Percentiles rank a stretch among this genome's conserved stretches.
Conservation (phyloP, 2,113 vertebrate genomes). For the Trochalopteron elliotii region DNA sequence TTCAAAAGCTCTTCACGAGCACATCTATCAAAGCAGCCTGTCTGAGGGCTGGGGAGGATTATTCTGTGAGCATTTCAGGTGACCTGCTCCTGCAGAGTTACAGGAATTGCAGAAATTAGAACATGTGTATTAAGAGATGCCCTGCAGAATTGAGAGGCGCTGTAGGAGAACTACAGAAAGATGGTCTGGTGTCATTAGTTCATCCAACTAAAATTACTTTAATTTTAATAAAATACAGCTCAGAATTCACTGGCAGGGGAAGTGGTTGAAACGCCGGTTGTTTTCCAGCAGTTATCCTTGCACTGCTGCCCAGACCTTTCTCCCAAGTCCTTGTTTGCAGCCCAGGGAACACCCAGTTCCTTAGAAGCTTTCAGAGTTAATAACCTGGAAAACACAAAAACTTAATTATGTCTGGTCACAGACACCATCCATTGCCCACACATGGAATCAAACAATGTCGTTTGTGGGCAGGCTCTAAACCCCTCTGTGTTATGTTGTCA, state of each 20-base stretch:
- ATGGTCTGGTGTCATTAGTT: neutral
- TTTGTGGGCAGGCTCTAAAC: neutral
- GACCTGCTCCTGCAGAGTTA: neutral
- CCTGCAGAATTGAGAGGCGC: neutral
- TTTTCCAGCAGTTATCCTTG: neutral
- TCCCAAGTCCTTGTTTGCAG: neutral
- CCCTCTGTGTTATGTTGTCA: neutral
- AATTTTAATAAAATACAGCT: neutral
- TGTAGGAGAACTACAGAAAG: neutral
- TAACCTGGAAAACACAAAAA: neutral
- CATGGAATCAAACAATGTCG: neutral
- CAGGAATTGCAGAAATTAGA: neutral
- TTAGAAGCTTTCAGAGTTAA: neutral
- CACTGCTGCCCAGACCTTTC: neutral
- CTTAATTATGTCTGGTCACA: neutral
- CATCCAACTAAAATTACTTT: neutral
- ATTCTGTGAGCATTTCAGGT: neutral
- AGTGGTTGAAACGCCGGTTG: neutral
- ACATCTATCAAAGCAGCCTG: neutral
- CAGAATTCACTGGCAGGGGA: neutral
- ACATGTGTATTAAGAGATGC: neutral
- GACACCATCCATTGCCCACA: neutral
- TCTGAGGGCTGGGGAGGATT: neutral
- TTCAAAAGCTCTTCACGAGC: constrained; percentile 3
- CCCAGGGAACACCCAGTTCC: neutral